Percentiles rank a stretch among this genome's conserved stretches.
Evolutionary conservation across 2,113 vertebrate genomes (phyloP).

Genomic region (Glaucidium brasilianum): DNA sequence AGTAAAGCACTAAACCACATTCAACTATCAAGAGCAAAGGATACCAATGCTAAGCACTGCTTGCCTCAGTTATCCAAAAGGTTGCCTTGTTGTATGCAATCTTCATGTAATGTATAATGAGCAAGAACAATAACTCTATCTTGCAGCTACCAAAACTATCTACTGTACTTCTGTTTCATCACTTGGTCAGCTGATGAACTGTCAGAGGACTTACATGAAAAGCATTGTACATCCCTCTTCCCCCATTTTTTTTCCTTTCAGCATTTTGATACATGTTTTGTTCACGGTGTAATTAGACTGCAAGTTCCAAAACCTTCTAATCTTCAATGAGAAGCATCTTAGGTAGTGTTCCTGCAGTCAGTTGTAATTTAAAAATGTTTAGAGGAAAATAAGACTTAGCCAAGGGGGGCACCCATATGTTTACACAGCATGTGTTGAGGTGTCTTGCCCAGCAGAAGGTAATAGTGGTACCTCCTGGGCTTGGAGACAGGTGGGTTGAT

Average conservation of each 20-base stretch:
- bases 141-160: not conserved
- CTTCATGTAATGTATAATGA: not conserved
- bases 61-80: constrained; percentile 11
- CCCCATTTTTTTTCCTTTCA: not conserved
- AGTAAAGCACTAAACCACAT: not conserved
- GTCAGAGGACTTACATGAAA: not conserved
- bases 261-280: not conserved
- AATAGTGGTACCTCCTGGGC: not conserved
- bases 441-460: not conserved
- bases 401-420: not conserved
- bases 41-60: not conserved
- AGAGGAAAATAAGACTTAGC: not conserved
- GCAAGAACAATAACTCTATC: not conserved
- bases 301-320: not conserved
- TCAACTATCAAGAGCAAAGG: not conserved
- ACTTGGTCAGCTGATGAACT: not conserved
- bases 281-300: not conserved
- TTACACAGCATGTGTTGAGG: not conserved
- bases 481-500: not conserved
- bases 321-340: not conserved
- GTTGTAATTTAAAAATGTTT: not conserved
- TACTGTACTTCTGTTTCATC: not conserved
- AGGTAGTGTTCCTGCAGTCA: not conserved
- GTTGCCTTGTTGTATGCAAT: constrained; percentile 46
- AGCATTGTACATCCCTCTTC: not conserved